A percentile compares a stretch with the other conserved stretches of the same genome.
Evolutionary conservation across 2,113 vertebrate species (phyloP).

Genomic region (Zingel zingel): DNA sequence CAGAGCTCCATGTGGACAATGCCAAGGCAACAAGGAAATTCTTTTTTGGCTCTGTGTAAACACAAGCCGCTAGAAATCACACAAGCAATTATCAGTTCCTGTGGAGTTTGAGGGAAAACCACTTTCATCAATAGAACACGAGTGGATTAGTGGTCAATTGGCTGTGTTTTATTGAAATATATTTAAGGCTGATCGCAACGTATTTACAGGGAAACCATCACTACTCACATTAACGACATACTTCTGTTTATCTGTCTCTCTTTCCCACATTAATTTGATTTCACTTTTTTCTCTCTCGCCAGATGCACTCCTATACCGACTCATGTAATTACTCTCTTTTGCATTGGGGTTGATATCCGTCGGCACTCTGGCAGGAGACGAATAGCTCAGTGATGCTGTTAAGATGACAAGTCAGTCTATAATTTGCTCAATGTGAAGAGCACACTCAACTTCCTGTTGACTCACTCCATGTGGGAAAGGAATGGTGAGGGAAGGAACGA

Average conservation of each 20-base stretch:
- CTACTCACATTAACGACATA: constrained; percentile 29
- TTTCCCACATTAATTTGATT: constrained; percentile 13
- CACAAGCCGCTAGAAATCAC: neutral
- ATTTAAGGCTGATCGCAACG: constrained; percentile 44
- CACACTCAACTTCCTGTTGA: constrained; percentile 80
- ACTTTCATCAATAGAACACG: constrained; percentile 40
- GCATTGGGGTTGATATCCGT: constrained; percentile 54
- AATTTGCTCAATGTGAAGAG: constrained; percentile 65
- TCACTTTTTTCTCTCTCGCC: neutral
- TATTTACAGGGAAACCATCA: constrained; percentile 11
- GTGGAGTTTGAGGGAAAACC: constrained; percentile 11
- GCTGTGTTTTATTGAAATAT: constrained; percentile 46
- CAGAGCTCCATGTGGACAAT: neutral
- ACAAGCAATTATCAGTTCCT: constrained; percentile 5
- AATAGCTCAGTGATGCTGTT: constrained; percentile 55
- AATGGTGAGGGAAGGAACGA: neutral
- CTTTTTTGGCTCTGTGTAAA: constrained; percentile 2
- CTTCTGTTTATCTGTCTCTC: constrained; percentile 3
- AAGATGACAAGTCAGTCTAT: constrained; percentile 62
- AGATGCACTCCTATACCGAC: constrained; percentile 52
- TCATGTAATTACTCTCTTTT: constrained; percentile 17
- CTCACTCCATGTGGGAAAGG: constrained; percentile 67
- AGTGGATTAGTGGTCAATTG: constrained; percentile 24
- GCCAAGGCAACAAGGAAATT: neutral
- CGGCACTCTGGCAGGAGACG: constrained; percentile 57